Base-by-base conservation (phyloP, 2,888 invertebrate genomes). In the Lobophora halterata region DNA sequence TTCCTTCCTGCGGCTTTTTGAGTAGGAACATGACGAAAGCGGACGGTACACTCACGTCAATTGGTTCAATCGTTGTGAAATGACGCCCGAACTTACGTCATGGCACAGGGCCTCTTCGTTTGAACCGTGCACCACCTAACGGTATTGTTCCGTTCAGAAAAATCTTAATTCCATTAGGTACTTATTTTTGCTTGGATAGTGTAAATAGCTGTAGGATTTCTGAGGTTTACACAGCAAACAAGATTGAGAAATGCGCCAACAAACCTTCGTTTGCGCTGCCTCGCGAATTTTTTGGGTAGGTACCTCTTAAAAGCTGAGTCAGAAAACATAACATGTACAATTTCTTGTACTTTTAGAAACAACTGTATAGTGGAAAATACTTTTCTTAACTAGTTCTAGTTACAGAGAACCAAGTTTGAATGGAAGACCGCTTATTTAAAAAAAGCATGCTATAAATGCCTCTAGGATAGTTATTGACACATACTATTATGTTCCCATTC, bases 61-160 rank as follows among this genome's bases (percentile, higher is more conserved):
- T 86, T 86, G 80, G 63, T 70, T 68, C 73, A 77, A 80, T 78
- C 70, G 74, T 63, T 65, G 55, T 52, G 59, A 62, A 66, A 69
- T 83, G 81, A 83, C 82, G 82, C 58, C 52, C 60, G 71, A 43
- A 34, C 61, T 82, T 82, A 85, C 86, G 86, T 85, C 83, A 85
- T 60, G 36, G 57, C 67, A 79, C 81, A 83, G 61, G 40, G 58
- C 67, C 71, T 64, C 76, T 71, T 74, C 73, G 73, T 74, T 67
- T 69, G 71, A 56, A 66, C 67, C 65, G 53, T 53, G 49, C 61
- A 50, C 55, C 59, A 62, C 47, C 52, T 70, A 74, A 73, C 68
- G 65, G 73, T 65, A 63, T 61, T 67, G 65, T 74, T 71, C 70
- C 72, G 72, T 66, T 70, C 62, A 45, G 42, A 51, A 51, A 34